Conservation (phyloP, 92 coral and sea anemone species). For the Parazoanthus swiftii region DNA sequence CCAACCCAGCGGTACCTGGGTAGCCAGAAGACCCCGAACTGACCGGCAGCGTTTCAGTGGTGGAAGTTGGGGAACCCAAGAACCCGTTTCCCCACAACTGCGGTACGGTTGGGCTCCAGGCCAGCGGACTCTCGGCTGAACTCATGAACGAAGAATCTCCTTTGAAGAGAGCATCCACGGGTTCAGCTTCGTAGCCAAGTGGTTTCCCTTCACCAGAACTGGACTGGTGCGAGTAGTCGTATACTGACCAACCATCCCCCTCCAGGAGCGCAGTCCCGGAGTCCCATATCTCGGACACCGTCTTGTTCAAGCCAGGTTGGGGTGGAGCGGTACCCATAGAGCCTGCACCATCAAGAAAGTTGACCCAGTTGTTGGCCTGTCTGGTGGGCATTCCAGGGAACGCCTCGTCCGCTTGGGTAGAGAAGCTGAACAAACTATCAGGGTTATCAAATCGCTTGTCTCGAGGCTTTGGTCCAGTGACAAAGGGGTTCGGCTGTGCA, state of each 20-base stretch:
- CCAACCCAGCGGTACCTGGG: conserved; percentile 28
- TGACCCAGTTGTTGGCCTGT: conserved; percentile 92
- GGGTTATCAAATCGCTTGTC: conserved; percentile 59
- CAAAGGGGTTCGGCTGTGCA: conserved; percentile 26
- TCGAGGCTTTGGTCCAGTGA: conserved; percentile 43
- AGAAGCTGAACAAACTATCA: conserved; percentile 73
- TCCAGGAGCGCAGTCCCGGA: conserved; percentile 72
- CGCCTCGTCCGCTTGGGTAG: conserved; percentile 57
- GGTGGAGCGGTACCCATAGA: conserved; percentile 52
- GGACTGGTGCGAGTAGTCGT: conserved; percentile 43
- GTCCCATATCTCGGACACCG: conserved; percentile 98
- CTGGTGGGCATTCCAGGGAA: conserved; percentile 65
- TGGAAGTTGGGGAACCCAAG: background rate
- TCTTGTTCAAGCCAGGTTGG: conserved; percentile 73
- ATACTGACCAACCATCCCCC: conserved; percentile 90
- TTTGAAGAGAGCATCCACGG: conserved; percentile 81
- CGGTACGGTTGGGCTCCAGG: conserved; percentile 20
- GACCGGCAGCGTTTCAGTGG: conserved; percentile 25
- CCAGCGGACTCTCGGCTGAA: background rate
- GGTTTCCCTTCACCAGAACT: conserved; percentile 29
- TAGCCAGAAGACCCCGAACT: conserved; percentile 13
- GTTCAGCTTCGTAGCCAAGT: conserved; percentile 56
- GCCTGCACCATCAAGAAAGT: conserved; percentile 84
- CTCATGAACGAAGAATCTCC: conserved; percentile 40
- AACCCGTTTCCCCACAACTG: conserved; percentile 12